These are phyloP conservation scores for Enteromius unitaeniatus DNA, from an alignment of 2,797 vertebrate species.

Conservation along the genomic window DNA sequence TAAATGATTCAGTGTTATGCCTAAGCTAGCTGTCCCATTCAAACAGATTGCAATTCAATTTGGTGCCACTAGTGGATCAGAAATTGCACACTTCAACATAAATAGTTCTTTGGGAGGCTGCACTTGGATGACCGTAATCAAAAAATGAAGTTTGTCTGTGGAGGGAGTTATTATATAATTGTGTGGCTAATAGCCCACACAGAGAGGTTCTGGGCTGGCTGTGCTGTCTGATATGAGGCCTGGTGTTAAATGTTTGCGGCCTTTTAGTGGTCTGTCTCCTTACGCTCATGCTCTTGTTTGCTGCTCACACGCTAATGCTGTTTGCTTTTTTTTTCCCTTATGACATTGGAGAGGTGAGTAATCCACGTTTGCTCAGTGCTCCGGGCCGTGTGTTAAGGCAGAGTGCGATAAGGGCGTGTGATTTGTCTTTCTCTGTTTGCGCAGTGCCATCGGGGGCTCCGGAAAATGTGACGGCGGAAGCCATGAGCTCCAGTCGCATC, in stretches of 20 bases:
- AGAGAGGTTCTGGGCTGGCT: neutral
- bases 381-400: conserved; percentile 30
- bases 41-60: neutral
- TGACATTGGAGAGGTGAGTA: conserved; percentile 34
- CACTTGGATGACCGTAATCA: conserved; percentile 51
- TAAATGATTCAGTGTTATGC: neutral
- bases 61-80: conserved; percentile 17
- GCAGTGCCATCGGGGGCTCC: conserved; percentile 91
- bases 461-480: conserved; percentile 87
- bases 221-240: conserved; percentile 48
- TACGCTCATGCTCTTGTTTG: neutral
- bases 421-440: conserved; percentile 48
- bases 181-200: conserved; percentile 19
- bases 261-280: conserved; percentile 33
- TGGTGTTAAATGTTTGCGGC: conserved; percentile 37
- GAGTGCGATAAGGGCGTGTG: conserved; percentile 29
- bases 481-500: conserved; percentile 90
- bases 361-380: conserved; percentile 31
- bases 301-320: conserved; percentile 12
- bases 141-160: conserved; percentile 46
- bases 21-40: neutral
- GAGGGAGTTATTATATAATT: conserved; percentile 43
- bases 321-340: conserved; percentile 30
- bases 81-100: neutral
- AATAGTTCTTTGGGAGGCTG: conserved; percentile 41